Percentiles rank a stretch among this genome's conserved stretches.
Conservation (phyloP, 1,140 invertebrate genomes). For the Ceratosolen solmsi region DNA sequence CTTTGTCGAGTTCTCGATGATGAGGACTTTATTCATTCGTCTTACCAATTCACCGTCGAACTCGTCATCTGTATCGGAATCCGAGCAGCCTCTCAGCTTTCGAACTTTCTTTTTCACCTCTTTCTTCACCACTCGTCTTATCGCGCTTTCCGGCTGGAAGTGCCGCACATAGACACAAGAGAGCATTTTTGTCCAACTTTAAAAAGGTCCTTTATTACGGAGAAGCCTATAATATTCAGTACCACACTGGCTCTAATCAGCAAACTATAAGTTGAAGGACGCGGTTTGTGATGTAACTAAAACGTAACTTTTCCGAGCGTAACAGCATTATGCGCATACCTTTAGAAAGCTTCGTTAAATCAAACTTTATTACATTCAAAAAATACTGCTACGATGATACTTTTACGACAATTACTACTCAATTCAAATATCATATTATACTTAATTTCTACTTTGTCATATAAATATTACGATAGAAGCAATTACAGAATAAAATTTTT, state of each 20-base stretch:
- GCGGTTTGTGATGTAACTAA: too few species aligned
- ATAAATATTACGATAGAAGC: too few species aligned
- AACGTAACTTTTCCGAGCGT: not conserved
- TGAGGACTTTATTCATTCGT: conserved; percentile 14
- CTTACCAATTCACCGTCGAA: conserved; percentile 71
- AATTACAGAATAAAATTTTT: too few species aligned
- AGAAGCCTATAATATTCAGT: not conserved
- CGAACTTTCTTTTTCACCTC: conserved; percentile 73
- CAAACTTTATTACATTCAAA: too few species aligned
- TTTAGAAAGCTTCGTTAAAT: too few species aligned
- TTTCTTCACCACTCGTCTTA: conserved; percentile 71
- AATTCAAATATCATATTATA: too few species aligned
- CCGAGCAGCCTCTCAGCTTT: conserved; percentile 69
- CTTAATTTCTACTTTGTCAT: too few species aligned
- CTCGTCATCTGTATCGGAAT: conserved; percentile 69
- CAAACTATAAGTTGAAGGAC: too few species aligned
- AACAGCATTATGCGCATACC: too few species aligned
- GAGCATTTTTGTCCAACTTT: not conserved
- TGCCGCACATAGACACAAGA: not conserved
- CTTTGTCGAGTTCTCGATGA: not conserved
- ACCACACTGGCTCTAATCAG: not conserved
- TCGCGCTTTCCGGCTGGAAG: conserved; percentile 68
- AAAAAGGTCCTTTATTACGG: not conserved
- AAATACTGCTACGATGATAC: too few species aligned
- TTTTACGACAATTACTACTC: too few species aligned